Percentiles rank a stretch among this genome's conserved stretches.
phyloP scores from a whole-genome alignment of 2,888 invertebrate species.

The Ligdia adustata region DNA sequence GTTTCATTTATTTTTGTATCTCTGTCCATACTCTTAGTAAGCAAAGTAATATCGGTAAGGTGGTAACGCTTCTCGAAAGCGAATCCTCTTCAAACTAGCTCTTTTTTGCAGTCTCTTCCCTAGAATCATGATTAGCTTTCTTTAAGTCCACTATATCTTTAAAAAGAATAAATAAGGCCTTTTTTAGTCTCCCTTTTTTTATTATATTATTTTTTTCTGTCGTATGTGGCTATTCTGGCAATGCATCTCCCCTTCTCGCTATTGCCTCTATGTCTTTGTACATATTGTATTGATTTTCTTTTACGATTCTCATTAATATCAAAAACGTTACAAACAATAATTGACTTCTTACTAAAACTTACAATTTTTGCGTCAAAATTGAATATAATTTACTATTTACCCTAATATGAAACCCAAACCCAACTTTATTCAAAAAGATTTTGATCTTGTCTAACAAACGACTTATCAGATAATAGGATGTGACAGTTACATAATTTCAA shows the following conservation, averaged over 20 bases:
- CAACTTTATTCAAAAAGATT: no score
- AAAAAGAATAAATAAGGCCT: no score
- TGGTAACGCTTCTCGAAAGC: neutral
- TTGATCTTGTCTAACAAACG: neutral
- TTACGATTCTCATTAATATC: no score
- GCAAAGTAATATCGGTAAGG: neutral
- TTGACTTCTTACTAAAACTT: no score
- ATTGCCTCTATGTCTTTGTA: no score
- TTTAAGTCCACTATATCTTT: neutral
- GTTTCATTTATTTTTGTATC: neutral
- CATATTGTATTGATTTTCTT: no score
- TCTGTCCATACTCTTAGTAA: no score
- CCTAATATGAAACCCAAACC: neutral
- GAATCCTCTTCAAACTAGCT: neutral
- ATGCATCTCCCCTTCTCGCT: no score
- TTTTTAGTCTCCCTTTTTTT: no score
- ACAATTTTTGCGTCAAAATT: neutral
- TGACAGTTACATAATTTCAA: slow-evolving; percentile 23
- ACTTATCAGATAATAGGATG: slow-evolving; percentile 8
- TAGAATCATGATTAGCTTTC: neutral
- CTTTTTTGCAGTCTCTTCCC: neutral
- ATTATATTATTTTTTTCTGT: no score
- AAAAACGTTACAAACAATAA: no score
- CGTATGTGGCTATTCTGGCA: no score
- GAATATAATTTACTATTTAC: neutral